Evolutionary conservation across 2,888 invertebrate species (phyloP), one percentile per base, ranked within the genome.

Genomic region (Drosophila testacea): DNA sequence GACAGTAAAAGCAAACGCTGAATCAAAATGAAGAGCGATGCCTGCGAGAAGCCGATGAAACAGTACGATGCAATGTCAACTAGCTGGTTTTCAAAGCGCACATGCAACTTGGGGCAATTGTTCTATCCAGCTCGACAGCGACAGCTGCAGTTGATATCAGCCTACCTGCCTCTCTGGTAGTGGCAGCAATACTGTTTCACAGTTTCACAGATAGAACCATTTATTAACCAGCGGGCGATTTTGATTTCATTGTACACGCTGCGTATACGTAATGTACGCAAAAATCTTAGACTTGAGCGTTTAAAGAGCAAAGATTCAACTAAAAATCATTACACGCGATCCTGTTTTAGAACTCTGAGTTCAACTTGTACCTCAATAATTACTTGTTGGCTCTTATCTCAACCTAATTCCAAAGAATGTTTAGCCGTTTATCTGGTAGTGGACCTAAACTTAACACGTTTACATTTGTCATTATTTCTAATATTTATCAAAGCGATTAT

Each of bases 11-110:
- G 52, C 78, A 60, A 75, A 68, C 41, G 54, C 32, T 13, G 47
- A 59, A 42, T 39, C 67, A 30, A 65, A 77, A 77, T 69, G 62
- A 79, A 79, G 76, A 71, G 64, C 60, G 60, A 67, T 74, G 54
- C 48, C 50, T 64, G 69, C 50, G 65, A 65, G 52, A 30, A 72
- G 48, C 51, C 72, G 87, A 68, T 82, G 68, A 81, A 86, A 62
- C 60, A 48, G 57, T 51, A 67, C 55, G 30, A 30, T n/a, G 59
- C 47, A 41, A 59, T 72, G 77, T 60, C 77, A 48, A 54, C 63
- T 50, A 47, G 36, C 50, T 27, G 55, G 13, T 52, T 64, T 56
- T 56, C 56, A 46, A 39, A 36, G 11, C n/a, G n/a, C 28, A 39
- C 57, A 34, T 27, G 38, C 36, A 47, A 27, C 55, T 50, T 51